phyloP scores from a whole-genome alignment of 2,888 invertebrate genomes.

The Morpho helenor region DNA sequence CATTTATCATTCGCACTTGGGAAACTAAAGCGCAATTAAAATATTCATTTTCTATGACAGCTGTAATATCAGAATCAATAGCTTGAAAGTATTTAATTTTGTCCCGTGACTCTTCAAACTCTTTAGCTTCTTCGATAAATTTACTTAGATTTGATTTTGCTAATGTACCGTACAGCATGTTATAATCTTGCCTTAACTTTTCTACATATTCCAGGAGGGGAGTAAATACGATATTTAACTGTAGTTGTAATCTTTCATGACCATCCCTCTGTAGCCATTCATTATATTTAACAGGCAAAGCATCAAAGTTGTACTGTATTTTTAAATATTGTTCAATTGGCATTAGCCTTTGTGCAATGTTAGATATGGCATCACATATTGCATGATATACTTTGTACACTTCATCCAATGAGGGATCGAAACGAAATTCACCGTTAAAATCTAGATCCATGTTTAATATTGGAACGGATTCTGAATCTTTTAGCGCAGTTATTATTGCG shows the following conservation, averaged over 20 bases:
- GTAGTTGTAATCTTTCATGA: slow-evolving; percentile 68
- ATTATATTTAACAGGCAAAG: slow-evolving; percentile 79
- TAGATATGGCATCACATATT: slow-evolving; percentile 77
- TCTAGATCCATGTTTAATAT: slow-evolving; percentile 79
- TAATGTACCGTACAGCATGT: slow-evolving; percentile 73
- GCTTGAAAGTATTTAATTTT: slow-evolving; percentile 81
- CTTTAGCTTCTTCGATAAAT: slow-evolving; percentile 70
- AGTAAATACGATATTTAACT: slow-evolving; percentile 74
- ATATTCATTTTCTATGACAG: slow-evolving; percentile 82
- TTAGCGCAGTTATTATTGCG: slow-evolving; percentile 78
- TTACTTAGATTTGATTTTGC: slow-evolving; percentile 63
- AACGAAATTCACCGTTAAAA: slow-evolving; percentile 75
- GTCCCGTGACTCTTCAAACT: slow-evolving; percentile 80
- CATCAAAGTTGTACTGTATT: slow-evolving; percentile 61
- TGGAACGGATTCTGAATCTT: slow-evolving; percentile 76
- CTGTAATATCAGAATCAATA: slow-evolving; percentile 80
- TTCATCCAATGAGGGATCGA: slow-evolving; percentile 79
- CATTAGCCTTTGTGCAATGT: slow-evolving; percentile 79
- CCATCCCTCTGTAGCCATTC: slow-evolving; percentile 75
- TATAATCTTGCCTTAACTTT: slow-evolving; percentile 74
- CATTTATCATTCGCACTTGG: slow-evolving; percentile 81
- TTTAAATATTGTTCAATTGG: slow-evolving; percentile 75
- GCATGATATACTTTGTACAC: slow-evolving; percentile 78
- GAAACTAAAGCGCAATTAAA: slow-evolving; percentile 82
- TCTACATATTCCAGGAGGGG: slow-evolving; percentile 79